A percentile compares a stretch with the other conserved stretches of the same genome.
phyloP scores from a whole-genome alignment of 35 echinoderm and acorn worm genomes.

The Heliocidaris tuberculata region DNA sequence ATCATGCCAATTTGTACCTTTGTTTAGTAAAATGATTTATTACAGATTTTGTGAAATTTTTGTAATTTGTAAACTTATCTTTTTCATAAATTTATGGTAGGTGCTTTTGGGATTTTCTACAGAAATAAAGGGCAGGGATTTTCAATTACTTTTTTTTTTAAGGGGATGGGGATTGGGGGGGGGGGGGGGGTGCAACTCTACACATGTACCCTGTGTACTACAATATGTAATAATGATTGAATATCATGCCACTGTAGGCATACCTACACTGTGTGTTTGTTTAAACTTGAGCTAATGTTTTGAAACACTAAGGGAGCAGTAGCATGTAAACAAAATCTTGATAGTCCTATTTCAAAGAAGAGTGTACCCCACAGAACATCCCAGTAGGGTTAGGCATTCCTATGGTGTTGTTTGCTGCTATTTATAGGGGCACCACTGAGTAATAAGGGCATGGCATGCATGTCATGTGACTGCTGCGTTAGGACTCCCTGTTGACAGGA shows the following conservation, averaged over 20 bases:
- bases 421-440: conserved; percentile 39
- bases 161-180: no score
- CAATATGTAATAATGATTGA: no score
- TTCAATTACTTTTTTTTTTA: no score
- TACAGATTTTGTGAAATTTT: no score
- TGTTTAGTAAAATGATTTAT: no score
- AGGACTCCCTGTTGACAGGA: neutral
- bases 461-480: neutral
- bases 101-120: no score
- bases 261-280: neutral
- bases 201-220: no score
- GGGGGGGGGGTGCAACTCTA: no score
- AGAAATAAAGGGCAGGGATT: neutral
- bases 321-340: conserved; percentile 18
- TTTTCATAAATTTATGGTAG: no score
- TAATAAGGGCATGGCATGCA: conserved; percentile 43
- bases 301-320: neutral
- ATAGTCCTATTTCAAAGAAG: neutral
- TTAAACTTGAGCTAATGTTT: conserved; percentile 7
- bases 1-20: no score
- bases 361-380: neutral
- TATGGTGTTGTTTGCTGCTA: conserved; percentile 36
- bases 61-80: no score
- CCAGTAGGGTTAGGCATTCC: conserved; percentile 43
- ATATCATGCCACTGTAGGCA: no score